These are phyloP conservation scores for Delia radicum DNA, from an alignment of 1,140 invertebrate species.

Conservation along the genomic window DNA sequence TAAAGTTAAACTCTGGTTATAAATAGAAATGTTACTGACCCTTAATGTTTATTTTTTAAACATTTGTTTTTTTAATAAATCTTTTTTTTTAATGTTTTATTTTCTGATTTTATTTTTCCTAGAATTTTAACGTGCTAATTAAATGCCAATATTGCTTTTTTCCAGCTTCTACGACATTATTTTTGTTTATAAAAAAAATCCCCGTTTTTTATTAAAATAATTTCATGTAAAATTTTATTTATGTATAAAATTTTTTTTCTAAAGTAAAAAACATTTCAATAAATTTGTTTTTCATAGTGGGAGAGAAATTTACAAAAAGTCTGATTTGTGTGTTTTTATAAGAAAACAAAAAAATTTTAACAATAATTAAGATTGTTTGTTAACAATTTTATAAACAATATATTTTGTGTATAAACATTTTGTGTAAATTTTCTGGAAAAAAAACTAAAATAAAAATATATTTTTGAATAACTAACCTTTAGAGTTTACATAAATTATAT, in stretches of 20 bases:
- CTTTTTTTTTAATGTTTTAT: neutral
- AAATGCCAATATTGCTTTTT: neutral
- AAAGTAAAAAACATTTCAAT: neutral
- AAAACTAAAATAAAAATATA: too few species aligned
- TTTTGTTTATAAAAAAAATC: slow-evolving; percentile 8
- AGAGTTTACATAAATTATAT: too few species aligned
- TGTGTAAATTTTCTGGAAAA: too few species aligned
- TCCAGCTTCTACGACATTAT: neutral
- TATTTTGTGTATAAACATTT: neutral
- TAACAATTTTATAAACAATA: neutral
- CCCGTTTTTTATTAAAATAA: neutral
- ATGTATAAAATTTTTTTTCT: neutral
- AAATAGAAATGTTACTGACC: too few species aligned
- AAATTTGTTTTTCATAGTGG: slow-evolving; percentile 9
- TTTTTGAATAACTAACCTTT: too few species aligned
- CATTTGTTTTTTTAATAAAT: neutral
- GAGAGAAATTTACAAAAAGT: slow-evolving; percentile 20
- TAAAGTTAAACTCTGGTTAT: too few species aligned
- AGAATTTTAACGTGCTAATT: neutral
- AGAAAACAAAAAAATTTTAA: neutral
- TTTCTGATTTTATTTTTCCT: neutral
- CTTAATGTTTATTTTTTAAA: neutral
- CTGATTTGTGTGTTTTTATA: slow-evolving; percentile 10
- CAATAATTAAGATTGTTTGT: neutral
- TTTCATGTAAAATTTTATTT: neutral